Conservation (phyloP, 2,113 vertebrate species). For the Psammodynastes pulverulentus region DNA sequence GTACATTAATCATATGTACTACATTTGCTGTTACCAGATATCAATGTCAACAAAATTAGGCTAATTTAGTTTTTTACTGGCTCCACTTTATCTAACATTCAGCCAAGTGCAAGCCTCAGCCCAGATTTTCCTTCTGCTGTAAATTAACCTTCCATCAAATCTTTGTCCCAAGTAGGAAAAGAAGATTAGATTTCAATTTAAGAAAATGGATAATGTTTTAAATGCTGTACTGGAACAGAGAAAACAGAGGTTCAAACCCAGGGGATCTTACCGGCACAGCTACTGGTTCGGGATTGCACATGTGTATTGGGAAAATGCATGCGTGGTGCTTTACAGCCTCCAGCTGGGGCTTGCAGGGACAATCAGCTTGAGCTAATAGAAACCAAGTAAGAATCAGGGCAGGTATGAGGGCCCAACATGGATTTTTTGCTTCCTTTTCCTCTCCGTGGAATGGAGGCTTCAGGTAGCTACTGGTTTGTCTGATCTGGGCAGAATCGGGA, state of each 20-base stretch:
- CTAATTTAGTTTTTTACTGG: neutral
- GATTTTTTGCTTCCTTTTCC: too few relatives aligned
- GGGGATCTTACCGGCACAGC: too few relatives aligned
- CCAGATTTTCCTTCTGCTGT: neutral
- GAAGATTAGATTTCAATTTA: neutral
- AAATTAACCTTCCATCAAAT: neutral
- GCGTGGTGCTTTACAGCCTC: too few relatives aligned
- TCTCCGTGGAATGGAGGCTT: too few relatives aligned
- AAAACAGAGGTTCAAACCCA: neutral
- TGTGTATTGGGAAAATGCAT: too few relatives aligned
- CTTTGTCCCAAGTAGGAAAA: conserved; percentile 11
- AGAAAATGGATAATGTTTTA: neutral
- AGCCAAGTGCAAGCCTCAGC: neutral
- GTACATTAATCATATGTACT: neutral
- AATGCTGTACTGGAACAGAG: neutral
- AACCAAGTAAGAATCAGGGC: too few relatives aligned
- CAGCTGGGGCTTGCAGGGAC: too few relatives aligned
- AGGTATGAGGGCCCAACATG: too few relatives aligned
- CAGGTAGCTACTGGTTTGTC: too few relatives aligned
- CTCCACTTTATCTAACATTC: neutral
- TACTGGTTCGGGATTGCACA: too few relatives aligned
- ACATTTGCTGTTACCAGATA: neutral
- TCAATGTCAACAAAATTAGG: neutral
- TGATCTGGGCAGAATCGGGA: too few relatives aligned
- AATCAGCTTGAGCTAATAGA: too few relatives aligned